Evolutionary conservation across 2,113 vertebrate genomes (phyloP).

Genomic region (Bothrops jararaca): DNA sequence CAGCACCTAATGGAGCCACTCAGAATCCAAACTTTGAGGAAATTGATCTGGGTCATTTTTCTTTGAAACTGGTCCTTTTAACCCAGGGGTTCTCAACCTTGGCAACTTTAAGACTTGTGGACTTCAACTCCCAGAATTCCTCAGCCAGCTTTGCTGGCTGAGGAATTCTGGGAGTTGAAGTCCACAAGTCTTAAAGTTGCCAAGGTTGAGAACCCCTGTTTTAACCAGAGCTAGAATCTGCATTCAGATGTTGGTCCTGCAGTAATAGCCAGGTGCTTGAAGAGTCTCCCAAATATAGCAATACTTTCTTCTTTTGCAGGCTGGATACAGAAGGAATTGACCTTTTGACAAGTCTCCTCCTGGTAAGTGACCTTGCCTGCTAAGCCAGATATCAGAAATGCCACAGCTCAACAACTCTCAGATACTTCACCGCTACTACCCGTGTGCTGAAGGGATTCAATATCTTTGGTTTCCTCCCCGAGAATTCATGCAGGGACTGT

Average conservation of each 20-base stretch:
- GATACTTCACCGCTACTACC: background rate
- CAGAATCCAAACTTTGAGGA: background rate
- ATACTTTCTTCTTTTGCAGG: constrained; percentile 63
- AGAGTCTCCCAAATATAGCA: fast-evolving
- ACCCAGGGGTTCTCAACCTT: too few relatives aligned
- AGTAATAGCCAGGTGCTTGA: fast-evolving
- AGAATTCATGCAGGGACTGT: background rate
- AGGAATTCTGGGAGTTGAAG: too few relatives aligned
- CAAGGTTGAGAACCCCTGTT: too few relatives aligned
- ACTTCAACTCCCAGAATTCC: too few relatives aligned
- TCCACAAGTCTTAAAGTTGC: too few relatives aligned
- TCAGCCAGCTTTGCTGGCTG: too few relatives aligned
- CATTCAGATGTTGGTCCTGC: background rate
- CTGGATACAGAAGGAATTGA: constrained; percentile 90
- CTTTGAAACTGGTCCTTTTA: background rate
- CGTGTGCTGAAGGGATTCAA: background rate
- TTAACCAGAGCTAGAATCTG: background rate
- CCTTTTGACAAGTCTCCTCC: constrained; percentile 78
- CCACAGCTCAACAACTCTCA: background rate
- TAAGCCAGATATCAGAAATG: fast-evolving
- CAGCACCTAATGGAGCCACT: background rate
- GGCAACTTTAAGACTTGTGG: too few relatives aligned
- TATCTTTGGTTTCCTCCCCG: background rate
- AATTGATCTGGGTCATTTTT: background rate
- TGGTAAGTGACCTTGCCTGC: constrained; percentile 71